Evolutionary conservation across 1,140 invertebrate species (phyloP).

Genomic region (Lamellibrachia luymesi): DNA sequence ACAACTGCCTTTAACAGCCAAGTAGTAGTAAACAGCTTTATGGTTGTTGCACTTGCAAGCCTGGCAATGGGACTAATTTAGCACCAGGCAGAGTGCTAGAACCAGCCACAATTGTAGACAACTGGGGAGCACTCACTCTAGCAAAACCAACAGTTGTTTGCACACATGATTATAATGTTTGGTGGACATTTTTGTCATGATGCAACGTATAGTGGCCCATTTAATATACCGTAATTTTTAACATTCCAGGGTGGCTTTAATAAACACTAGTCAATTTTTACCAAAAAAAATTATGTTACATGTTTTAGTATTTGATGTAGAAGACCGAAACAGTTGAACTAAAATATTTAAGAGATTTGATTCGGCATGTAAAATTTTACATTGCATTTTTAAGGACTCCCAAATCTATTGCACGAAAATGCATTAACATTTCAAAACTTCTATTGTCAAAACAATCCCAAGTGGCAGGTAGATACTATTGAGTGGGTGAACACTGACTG

Average conservation of each 20-base stretch:
- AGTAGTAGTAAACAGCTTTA: slow-evolving; percentile 5
- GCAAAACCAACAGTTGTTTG: background rate
- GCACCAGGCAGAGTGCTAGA: background rate
- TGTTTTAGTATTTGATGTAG: background rate
- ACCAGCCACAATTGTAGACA: background rate
- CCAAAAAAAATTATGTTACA: background rate
- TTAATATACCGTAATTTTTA: background rate
- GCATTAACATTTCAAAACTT: background rate
- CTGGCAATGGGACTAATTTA: background rate
- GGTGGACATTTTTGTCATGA: background rate
- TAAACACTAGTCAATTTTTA: background rate
- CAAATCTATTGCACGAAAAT: background rate
- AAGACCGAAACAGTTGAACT: background rate
- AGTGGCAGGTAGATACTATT: background rate
- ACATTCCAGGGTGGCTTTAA: background rate
- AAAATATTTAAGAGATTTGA: background rate
- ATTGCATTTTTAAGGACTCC: background rate
- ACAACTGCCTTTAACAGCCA: background rate
- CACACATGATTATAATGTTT: background rate
- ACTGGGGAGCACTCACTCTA: background rate
- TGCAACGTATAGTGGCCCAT: background rate
- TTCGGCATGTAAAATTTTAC: background rate
- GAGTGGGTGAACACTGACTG: background rate
- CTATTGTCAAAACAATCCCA: background rate
- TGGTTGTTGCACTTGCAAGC: background rate